Evolutionary conservation across 2,888 invertebrate genomes (phyloP).

Genomic region (Oligia fasciuncula): DNA sequence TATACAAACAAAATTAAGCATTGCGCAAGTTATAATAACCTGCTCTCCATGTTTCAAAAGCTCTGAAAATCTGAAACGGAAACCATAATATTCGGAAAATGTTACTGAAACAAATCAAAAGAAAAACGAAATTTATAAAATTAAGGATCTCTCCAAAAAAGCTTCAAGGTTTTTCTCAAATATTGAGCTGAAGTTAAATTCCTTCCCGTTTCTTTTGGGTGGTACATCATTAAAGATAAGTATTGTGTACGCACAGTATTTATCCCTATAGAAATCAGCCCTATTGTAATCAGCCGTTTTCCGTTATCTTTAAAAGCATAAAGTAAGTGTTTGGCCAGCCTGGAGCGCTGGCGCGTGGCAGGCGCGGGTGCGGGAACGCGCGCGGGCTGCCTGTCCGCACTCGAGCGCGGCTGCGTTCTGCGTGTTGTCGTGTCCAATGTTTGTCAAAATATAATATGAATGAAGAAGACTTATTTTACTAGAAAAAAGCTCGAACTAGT

Average conservation of each 20-base stretch:
- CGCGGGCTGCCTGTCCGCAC: no score
- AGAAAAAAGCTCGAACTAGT: no score
- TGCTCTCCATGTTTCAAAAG: neutral
- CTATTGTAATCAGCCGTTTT: neutral
- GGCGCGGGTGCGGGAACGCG: no score
- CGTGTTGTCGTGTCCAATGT: no score
- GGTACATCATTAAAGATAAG: neutral
- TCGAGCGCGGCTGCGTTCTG: no score
- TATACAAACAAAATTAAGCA: conserved; percentile 2
- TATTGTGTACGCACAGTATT: no score
- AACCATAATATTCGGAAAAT: neutral
- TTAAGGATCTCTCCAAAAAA: neutral
- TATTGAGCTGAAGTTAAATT: neutral
- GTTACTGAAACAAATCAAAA: neutral
- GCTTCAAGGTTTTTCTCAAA: neutral
- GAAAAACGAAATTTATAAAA: neutral
- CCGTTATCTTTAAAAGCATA: neutral
- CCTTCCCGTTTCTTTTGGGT: neutral
- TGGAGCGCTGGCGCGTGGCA: no score
- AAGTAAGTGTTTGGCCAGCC: no score
- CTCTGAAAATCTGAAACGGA: neutral
- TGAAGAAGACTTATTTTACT: no score
- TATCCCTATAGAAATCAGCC: neutral
- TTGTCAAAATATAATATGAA: no score
- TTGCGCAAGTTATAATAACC: conserved; percentile 5